phyloP scores from a whole-genome alignment of 2,797 vertebrate genomes.

The Orestias chungarensis region DNA sequence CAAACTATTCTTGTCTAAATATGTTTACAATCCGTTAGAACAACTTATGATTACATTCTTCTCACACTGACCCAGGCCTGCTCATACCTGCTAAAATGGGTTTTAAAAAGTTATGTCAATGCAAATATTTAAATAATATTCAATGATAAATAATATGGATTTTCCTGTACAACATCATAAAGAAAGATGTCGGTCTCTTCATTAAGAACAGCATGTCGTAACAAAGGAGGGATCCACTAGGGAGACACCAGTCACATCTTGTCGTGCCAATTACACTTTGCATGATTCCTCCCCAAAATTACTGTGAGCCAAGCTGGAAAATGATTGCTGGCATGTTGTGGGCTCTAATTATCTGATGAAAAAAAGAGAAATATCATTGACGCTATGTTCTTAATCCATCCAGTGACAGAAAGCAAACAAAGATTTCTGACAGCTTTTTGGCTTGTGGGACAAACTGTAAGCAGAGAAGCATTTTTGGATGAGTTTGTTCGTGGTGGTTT shows the following conservation, averaged over 20 bases:
- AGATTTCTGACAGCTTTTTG: conserved; percentile 74
- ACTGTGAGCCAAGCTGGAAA: conserved; percentile 82
- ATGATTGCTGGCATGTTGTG: conserved; percentile 84
- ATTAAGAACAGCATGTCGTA: conserved; percentile 71
- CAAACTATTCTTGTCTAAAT: conserved; percentile 40
- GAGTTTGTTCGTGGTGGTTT: too few species aligned
- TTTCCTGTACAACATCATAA: conserved; percentile 56
- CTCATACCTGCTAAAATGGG: conserved; percentile 54
- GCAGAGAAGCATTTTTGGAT: conserved; percentile 42
- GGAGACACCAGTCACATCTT: conserved; percentile 79
- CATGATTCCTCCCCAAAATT: conserved; percentile 84
- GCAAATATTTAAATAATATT: neutral
- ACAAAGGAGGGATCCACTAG: conserved; percentile 69
- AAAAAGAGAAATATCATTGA: conserved; percentile 82
- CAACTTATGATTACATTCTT: conserved; percentile 40
- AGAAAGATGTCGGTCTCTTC: conserved; percentile 54
- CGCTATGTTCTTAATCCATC: conserved; percentile 79
- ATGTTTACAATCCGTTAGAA: conserved; percentile 34
- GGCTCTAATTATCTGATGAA: conserved; percentile 82
- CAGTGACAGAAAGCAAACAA: conserved; percentile 69
- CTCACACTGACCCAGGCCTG: conserved; percentile 63
- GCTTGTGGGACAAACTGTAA: conserved; percentile 36
- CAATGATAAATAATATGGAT: too few species aligned
- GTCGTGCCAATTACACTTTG: conserved; percentile 84
- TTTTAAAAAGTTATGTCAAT: conserved; percentile 34